phyloP scores from a whole-genome alignment of 2,113 vertebrate species.

The Seriola aureovittata region DNA sequence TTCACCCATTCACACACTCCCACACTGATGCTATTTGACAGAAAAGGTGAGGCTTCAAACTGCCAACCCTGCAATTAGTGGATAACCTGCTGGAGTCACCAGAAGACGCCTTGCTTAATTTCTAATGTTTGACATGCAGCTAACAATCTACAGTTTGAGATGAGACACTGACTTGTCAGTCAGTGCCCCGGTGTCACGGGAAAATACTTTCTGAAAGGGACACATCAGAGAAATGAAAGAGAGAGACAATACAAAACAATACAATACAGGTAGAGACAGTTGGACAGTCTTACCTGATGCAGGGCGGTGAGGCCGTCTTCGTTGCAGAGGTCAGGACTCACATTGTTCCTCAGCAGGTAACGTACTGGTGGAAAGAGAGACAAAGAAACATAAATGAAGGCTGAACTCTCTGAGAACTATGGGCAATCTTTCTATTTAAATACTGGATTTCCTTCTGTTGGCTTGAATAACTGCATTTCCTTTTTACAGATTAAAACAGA shows the following conservation, averaged over 20 bases:
- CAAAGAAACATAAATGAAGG: conserved; percentile 24
- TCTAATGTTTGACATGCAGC: neutral
- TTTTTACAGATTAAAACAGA: neutral
- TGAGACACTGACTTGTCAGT: neutral
- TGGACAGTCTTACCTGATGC: conserved; percentile 90
- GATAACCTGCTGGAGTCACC: neutral
- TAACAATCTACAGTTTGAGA: neutral
- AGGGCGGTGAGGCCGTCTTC: conserved; percentile 97
- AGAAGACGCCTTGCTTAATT: neutral
- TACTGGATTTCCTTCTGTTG: neutral
- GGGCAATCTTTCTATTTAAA: neutral
- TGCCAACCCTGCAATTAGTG: neutral
- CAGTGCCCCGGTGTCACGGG: neutral
- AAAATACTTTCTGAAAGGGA: neutral
- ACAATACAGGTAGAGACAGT: neutral
- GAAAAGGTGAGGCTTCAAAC: no score
- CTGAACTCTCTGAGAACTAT: neutral
- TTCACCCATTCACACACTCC: neutral
- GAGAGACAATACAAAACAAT: neutral
- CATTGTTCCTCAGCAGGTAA: conserved; percentile 93
- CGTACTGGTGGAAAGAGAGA: conserved; percentile 87
- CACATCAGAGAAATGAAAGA: accelerated
- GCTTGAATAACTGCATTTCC: neutral
- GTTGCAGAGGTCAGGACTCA: conserved; percentile 96
- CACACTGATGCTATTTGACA: neutral